Evolutionary conservation across 2,888 invertebrate genomes (phyloP).

Genomic region (Leptinotarsa peninsularis): DNA sequence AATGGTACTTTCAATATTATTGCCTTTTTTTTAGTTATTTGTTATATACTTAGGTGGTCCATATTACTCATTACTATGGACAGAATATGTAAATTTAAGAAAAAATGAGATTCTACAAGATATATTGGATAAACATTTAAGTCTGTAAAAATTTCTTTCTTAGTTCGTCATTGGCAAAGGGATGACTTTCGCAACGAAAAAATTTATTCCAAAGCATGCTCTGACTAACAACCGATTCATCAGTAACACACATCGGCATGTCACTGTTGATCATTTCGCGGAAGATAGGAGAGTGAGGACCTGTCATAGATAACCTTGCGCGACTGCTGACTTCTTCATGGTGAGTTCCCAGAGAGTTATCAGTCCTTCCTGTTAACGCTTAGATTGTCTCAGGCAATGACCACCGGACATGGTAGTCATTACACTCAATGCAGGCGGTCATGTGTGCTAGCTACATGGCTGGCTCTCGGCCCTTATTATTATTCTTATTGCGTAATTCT

Average conservation of each 20-base stretch:
- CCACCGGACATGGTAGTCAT: slow-evolving; percentile 58
- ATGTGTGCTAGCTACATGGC: slow-evolving; percentile 1
- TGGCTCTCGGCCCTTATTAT: slow-evolving; percentile 3
- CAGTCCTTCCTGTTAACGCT: slow-evolving; percentile 60
- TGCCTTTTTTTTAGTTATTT: too few species aligned
- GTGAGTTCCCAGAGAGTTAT: slow-evolving; percentile 45
- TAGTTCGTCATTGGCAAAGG: too few species aligned
- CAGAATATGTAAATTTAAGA: too few species aligned
- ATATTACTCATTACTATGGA: too few species aligned
- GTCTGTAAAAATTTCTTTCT: too few species aligned
- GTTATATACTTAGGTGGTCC: too few species aligned
- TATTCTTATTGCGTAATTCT: slow-evolving; percentile 51
- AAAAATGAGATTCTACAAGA: too few species aligned
- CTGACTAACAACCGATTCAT: too few species aligned
- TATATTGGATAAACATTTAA: too few species aligned
- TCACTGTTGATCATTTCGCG: background rate
- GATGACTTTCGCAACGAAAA: too few species aligned
- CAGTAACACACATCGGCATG: background rate
- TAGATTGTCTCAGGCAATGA: slow-evolving; percentile 59
- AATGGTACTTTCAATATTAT: too few species aligned
- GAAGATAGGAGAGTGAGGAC: slow-evolving; percentile 5
- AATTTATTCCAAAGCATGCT: too few species aligned
- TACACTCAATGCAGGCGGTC: slow-evolving; percentile 34
- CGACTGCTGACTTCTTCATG: slow-evolving; percentile 21
- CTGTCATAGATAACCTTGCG: slow-evolving; percentile 22